These are phyloP conservation scores for Marisa cornuarietis DNA, from an alignment of 1,140 invertebrate species.

Conservation along the genomic window DNA sequence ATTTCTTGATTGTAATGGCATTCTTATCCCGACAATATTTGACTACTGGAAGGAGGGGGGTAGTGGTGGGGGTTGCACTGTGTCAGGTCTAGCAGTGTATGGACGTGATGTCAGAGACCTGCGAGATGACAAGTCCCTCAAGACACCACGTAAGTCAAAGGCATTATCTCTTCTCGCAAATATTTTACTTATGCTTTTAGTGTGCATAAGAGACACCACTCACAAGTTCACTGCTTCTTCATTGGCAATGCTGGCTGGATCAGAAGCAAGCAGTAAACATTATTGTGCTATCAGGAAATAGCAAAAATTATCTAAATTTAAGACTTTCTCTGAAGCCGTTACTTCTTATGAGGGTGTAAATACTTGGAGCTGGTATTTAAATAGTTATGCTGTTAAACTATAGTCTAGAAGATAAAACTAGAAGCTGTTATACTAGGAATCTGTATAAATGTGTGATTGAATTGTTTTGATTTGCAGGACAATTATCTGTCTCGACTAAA, in stretches of 20 bases:
- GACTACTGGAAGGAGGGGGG: constrained; percentile 61
- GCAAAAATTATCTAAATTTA: too few species aligned
- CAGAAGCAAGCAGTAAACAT: too few species aligned
- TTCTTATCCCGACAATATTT: constrained; percentile 58
- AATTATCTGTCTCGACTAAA: constrained; percentile 54
- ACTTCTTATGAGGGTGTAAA: too few species aligned
- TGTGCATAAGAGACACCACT: too few species aligned
- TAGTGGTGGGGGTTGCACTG: neutral
- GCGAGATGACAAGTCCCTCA: constrained; percentile 6
- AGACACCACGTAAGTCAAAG: constrained; percentile 7
- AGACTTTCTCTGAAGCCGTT: too few species aligned
- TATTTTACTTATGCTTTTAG: too few species aligned
- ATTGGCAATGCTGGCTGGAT: too few species aligned
- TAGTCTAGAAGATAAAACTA: neutral
- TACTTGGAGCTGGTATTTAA: too few species aligned
- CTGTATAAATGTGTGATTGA: neutral
- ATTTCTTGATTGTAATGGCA: constrained; percentile 88
- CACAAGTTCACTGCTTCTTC: too few species aligned
- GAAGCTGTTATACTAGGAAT: neutral
- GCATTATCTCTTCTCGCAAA: too few species aligned
- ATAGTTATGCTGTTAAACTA: too few species aligned
- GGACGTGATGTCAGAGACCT: neutral
- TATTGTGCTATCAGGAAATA: too few species aligned
- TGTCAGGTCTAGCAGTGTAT: neutral
- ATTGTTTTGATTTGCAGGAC: constrained; percentile 40